These are phyloP conservation scores for Coelopa frigida DNA, from an alignment of 1,140 invertebrate genomes.

Conservation along the genomic window DNA sequence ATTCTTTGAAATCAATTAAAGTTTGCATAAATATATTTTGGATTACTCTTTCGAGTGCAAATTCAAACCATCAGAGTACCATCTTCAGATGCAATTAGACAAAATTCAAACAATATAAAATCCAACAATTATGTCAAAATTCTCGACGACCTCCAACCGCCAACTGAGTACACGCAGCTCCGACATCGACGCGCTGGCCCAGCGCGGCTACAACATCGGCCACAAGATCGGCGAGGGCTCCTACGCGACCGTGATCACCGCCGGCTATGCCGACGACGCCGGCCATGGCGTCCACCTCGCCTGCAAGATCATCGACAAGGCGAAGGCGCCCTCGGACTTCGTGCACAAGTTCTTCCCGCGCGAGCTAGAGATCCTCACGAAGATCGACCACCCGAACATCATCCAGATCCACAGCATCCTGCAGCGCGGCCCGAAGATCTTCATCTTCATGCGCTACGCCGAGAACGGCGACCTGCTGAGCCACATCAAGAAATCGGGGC, in stretches of 20 bases:
- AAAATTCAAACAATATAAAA: slow-evolving; percentile 15
- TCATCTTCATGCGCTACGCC: slow-evolving; percentile 85
- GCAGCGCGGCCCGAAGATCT: slow-evolving; percentile 67
- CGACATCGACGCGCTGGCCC: slow-evolving; percentile 70
- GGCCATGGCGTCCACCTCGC: slow-evolving; percentile 58
- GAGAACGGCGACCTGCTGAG: slow-evolving; percentile 79
- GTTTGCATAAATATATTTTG: slow-evolving; percentile 8
- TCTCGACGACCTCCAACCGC: slow-evolving; percentile 18
- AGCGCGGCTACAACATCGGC: slow-evolving; percentile 73
- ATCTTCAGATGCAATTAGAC: slow-evolving; percentile 15
- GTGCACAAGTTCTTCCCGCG: slow-evolving; percentile 85
- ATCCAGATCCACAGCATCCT: slow-evolving; percentile 82
- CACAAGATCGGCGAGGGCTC: slow-evolving; percentile 84
- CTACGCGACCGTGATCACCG: slow-evolving; percentile 76
- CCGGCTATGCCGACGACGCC: slow-evolving; percentile 45
- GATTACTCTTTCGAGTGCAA: slow-evolving; percentile 8
- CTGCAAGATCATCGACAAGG: slow-evolving; percentile 85
- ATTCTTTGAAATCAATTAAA: slow-evolving; percentile 12
- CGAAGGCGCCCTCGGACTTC: slow-evolving; percentile 77
- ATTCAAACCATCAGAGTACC: slow-evolving; percentile 14
- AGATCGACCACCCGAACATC: slow-evolving; percentile 82
- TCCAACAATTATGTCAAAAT: slow-evolving; percentile 26
- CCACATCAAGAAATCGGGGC: slow-evolving; percentile 67
- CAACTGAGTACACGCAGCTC: slow-evolving; percentile 64
- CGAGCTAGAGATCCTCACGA: slow-evolving; percentile 81